Percentiles rank a stretch among this genome's conserved stretches.
phyloP scores from a whole-genome alignment of 2,888 invertebrate species.

The Scaptomyza tumidula region DNA sequence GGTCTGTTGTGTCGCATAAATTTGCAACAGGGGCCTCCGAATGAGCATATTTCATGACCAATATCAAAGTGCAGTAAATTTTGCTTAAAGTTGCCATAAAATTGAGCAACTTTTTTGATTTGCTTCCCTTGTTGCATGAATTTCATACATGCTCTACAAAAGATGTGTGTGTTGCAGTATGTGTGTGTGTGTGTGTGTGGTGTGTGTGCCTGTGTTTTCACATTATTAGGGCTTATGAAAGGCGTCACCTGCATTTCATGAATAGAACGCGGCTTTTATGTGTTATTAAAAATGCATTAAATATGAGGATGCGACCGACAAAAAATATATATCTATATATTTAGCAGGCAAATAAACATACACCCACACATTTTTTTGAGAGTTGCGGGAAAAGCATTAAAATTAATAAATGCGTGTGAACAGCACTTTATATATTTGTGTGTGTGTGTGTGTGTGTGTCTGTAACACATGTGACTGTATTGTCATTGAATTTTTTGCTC shows the following conservation, averaged over 20 bases:
- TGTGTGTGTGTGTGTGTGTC: constrained; percentile 28
- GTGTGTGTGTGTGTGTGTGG: background rate
- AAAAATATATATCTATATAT: constrained; percentile 18
- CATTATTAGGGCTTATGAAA: constrained; percentile 54
- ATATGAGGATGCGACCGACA: constrained; percentile 52
- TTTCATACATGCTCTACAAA: constrained; percentile 40
- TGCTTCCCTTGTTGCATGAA: constrained; percentile 50
- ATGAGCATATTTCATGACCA: constrained; percentile 71
- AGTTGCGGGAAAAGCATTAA: constrained; percentile 68
- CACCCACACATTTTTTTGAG: constrained; percentile 18
- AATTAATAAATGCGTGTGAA: constrained; percentile 73
- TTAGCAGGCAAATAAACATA: constrained; percentile 37
- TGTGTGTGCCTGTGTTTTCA: constrained; percentile 5
- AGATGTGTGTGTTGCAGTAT: constrained; percentile 2
- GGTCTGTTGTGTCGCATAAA: constrained; percentile 53
- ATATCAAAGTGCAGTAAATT: constrained; percentile 76
- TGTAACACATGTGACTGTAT: constrained; percentile 46
- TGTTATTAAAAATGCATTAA: constrained; percentile 77
- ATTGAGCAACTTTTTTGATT: constrained; percentile 23
- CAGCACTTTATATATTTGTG: constrained; percentile 24
- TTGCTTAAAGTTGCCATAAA: constrained; percentile 69
- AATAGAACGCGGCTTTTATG: constrained; percentile 51
- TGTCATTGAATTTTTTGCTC: constrained; percentile 63
- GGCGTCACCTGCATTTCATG: constrained; percentile 21
- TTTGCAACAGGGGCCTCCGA: constrained; percentile 55